Percentiles rank a stretch among this genome's conserved stretches.
phyloP scores from a whole-genome alignment of 2,113 vertebrate species.

The Nasalis larvatus region DNA sequence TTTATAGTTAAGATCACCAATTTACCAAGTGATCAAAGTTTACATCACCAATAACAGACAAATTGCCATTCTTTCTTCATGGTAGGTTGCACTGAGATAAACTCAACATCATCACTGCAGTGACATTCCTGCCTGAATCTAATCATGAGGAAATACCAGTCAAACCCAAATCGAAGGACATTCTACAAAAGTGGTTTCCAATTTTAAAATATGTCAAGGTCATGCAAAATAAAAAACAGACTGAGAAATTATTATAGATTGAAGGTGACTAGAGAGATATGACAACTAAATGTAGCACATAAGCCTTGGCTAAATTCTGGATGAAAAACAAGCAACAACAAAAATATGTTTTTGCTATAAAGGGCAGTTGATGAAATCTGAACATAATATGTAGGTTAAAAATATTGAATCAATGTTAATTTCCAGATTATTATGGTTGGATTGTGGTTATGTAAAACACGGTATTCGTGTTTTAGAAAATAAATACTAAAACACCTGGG shows the following conservation, averaged over 20 bases:
- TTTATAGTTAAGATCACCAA: not conserved
- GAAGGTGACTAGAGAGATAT: not conserved
- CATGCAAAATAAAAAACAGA: not conserved
- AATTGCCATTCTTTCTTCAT: not conserved
- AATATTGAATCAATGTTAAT: not conserved
- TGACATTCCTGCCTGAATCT: not conserved
- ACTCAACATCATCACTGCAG: not conserved
- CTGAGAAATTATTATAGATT: not conserved
- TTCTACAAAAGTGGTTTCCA: constrained; percentile 24
- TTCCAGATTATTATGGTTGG: not conserved
- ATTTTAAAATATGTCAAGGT: constrained; percentile 52
- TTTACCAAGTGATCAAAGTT: not conserved
- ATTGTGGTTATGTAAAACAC: not conserved
- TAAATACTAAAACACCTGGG: not conserved
- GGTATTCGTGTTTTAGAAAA: not conserved
- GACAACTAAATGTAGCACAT: not conserved
- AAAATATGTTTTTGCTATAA: not conserved
- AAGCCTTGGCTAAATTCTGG: not conserved
- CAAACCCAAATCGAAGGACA: constrained; percentile 8
- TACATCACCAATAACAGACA: not conserved
- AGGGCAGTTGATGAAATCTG: not conserved
- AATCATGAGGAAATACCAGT: constrained; percentile 34
- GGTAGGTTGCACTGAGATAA: not conserved
- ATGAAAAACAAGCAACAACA: not conserved
- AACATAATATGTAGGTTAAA: not conserved